Evolutionary conservation across 37 sponge, comb jelly and placozoan genomes (phyloP), one percentile per base, ranked within the genome.

Genomic region (Halichondria panicea): DNA sequence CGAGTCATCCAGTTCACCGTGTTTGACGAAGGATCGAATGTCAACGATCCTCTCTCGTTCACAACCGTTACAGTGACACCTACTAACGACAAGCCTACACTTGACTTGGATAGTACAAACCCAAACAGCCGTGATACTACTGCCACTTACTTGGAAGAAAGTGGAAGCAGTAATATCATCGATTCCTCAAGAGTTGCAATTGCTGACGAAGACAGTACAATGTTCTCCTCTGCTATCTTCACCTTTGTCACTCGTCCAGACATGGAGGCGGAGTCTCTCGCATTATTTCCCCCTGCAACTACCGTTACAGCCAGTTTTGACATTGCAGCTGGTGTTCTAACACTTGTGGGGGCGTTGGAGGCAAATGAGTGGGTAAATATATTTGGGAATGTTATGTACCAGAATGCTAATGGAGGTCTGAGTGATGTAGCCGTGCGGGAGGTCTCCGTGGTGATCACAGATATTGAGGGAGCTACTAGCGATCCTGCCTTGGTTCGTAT

Each of bases 21-120:
- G 25, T 30, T 66, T 43, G 91, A 91, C 63, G 62, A 21, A 5
- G 70, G 35, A 3, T 33, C 42, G 1, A n/a, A 42, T 0, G 39
- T 70, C 22, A 82, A 78, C 30, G 43, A 44, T 60, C 91, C 91
- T 22, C 35, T 74, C 0, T 55, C 87, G 24, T 18, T 2, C 46
- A 77, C 81, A 21, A 68, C 48, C 15, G 66, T 91, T 5, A 76
- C 73, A 12, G 46, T 91, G 24, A 42, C 42, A 1, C 87, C 77
- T 22, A 78, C 82, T 0, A 86, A 91, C 68, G 87, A 91, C 63
- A 69, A 63, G 63, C 91, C 91, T 48, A 74, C 57, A 3, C 60
- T 91, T 0, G 81, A 83, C 40, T 42, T 87, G 18, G 46, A 87
- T 43, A 68, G 70, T 34, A 32, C 36, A 18, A 32, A 63, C 45